Evolutionary conservation across 2,888 invertebrate genomes (phyloP), one percentile per base, ranked within the genome.

Genomic region (Metallyticus violacea): DNA sequence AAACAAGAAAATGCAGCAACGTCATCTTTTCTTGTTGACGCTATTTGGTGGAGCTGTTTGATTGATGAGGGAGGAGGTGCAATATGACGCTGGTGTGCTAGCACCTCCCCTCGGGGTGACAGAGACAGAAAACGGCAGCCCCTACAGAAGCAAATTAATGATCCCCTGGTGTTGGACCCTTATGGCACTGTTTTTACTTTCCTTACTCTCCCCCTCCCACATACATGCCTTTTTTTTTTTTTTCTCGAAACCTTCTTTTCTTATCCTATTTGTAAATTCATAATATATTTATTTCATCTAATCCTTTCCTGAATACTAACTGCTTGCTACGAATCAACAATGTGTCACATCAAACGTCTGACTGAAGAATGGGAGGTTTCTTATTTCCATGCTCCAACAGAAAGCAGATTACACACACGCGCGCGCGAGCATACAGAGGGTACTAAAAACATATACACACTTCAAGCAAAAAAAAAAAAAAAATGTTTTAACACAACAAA

Each of bases 11-110:
- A n/a, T n/a, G n/a, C n/a, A n/a, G 15, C 40, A 62, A 22, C 40
- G 40, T 62, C 40, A 62, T 62, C 40, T 62, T 62, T 62, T 62
- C 40, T 62, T 62, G 40, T 62, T 62, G 40, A 62, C 40, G 40
- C 40, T 62, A 62, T 62, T 62, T 62, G 40, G 40, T 62, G 40
- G 40, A 62, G 40, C 40, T 15, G 40, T 62, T 62, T 82, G 82
- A 82, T 82, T 82, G 82, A 82, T 82, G 82, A 82, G 82, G 82
- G 76, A 82, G 82, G 76, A 82, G 30, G 62, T 82, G 26, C 82
- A 76, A 82, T 82, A 82, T 82, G 82, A 82, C 82, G 82, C 76
- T 82, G 40, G 40, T 25, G 81, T 62, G 40, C 40, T 62, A 22
- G 40, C 40, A 62, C 40, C 40, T 62, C 40, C 40, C 40, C 40